phyloP scores from a whole-genome alignment of 2,888 invertebrate species.

The Steinernema scapterisci region DNA sequence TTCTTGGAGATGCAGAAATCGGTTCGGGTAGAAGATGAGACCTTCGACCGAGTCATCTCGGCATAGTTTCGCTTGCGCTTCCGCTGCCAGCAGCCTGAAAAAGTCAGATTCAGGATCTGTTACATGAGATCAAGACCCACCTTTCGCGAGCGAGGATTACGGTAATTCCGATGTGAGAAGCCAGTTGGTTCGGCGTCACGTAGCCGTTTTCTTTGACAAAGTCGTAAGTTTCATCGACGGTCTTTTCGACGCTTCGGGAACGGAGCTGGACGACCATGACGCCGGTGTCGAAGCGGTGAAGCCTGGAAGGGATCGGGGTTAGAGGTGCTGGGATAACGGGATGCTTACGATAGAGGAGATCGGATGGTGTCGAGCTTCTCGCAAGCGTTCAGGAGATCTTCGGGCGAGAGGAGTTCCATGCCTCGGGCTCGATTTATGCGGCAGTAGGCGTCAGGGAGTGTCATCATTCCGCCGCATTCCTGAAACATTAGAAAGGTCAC shows the following conservation, averaged over 20 bases:
- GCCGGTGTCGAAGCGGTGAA: constrained; percentile 88
- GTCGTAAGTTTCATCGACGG: constrained; percentile 68
- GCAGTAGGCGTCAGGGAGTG: constrained; percentile 93
- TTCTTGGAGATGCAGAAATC: constrained; percentile 71
- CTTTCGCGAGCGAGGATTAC: constrained; percentile 84
- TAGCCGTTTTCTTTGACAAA: constrained; percentile 73
- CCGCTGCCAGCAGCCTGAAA: constrained; percentile 78
- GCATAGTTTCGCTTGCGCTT: constrained; percentile 82
- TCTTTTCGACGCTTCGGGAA: constrained; percentile 72
- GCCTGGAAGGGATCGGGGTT: constrained; percentile 75
- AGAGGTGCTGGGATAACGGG: not conserved
- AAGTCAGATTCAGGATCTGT: not conserved
- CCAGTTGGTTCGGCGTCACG: constrained; percentile 74
- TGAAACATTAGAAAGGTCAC: constrained; percentile 64
- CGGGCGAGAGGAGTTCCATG: constrained; percentile 90
- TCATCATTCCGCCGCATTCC: constrained; percentile 78
- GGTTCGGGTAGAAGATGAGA: constrained; percentile 87
- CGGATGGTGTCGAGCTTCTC: constrained; percentile 65
- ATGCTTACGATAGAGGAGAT: constrained; percentile 23
- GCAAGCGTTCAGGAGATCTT: constrained; percentile 92
- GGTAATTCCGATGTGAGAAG: constrained; percentile 82
- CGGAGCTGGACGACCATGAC: constrained; percentile 88
- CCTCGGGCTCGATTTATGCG: constrained; percentile 94
- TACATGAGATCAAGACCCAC: constrained; percentile 47
- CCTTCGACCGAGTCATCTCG: constrained; percentile 93